A percentile compares a stretch with the other conserved stretches of the same genome.
Evolutionary conservation across 2,888 invertebrate genomes (phyloP).

Genomic region (Leucophora obtusa): DNA sequence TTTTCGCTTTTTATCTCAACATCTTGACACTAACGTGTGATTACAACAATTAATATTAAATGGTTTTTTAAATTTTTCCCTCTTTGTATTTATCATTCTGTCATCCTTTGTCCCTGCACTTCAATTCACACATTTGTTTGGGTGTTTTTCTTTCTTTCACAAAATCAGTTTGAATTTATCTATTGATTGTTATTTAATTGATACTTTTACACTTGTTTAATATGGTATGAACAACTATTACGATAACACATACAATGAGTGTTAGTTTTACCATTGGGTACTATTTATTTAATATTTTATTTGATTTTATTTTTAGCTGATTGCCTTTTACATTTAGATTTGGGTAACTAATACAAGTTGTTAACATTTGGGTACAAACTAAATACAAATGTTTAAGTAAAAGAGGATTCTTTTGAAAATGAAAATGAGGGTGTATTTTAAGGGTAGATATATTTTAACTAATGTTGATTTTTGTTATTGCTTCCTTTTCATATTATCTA

Average conservation of each 20-base stretch:
- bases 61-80: background rate
- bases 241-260: background rate
- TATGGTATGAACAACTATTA: background rate
- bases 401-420: too few species aligned
- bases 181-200: slow-evolving; percentile 52
- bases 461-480: background rate
- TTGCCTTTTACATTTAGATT: slow-evolving; percentile 40
- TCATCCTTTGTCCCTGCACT: background rate
- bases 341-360: slow-evolving; percentile 25
- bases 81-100: background rate
- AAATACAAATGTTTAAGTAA: background rate
- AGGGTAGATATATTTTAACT: background rate
- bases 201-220: slow-evolving; percentile 39
- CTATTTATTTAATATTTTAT: slow-evolving; percentile 36
- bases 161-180: slow-evolving; percentile 38
- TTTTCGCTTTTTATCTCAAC: slow-evolving; percentile 14
- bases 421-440: background rate
- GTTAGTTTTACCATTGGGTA: slow-evolving; percentile 12
- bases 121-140: background rate
- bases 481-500: background rate
- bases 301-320: slow-evolving; percentile 36
- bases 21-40: slow-evolving; percentile 33
- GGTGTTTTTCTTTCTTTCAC: background rate
- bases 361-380: too few species aligned
- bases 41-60: slow-evolving; percentile 52